phyloP scores from a whole-genome alignment of 1,140 invertebrate genomes.

The Magallana angulata region DNA sequence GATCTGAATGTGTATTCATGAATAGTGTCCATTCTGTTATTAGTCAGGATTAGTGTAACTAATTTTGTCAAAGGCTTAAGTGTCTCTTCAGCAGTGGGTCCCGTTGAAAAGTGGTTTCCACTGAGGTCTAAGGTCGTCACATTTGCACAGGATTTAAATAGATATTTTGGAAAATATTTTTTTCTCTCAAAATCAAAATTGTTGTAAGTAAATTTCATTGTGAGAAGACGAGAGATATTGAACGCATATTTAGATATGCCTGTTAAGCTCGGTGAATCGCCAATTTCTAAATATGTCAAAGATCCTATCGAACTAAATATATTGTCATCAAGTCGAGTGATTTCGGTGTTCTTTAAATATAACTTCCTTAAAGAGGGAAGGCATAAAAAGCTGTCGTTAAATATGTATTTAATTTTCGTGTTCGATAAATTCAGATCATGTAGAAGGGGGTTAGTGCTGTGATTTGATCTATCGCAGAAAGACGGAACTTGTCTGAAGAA shows the following conservation, averaged over 20 bases:
- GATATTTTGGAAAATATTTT: neutral
- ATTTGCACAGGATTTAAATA: conserved; percentile 5
- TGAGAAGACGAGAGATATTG: neutral
- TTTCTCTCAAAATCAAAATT: neutral
- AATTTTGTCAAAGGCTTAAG: neutral
- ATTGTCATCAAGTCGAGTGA: neutral
- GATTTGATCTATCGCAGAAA: neutral
- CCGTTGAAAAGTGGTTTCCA: conserved; percentile 4
- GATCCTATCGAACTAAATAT: neutral
- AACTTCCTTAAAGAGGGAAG: neutral
- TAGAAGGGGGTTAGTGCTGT: neutral
- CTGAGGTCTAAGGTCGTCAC: neutral
- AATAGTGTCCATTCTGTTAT: neutral
- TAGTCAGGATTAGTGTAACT: neutral
- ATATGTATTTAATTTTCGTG: neutral
- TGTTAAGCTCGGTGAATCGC: neutral
- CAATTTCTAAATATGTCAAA: neutral
- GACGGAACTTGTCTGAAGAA: neutral
- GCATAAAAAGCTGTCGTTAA: neutral
- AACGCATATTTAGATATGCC: neutral
- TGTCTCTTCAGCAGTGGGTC: neutral
- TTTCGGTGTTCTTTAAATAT: neutral
- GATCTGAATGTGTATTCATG: neutral
- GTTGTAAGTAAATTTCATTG: neutral
- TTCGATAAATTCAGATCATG: neutral